A percentile compares a stretch with the other conserved stretches of the same genome.
phyloP scores from a whole-genome alignment of 2,113 vertebrate species.

The Andinoacara biseriatus region DNA sequence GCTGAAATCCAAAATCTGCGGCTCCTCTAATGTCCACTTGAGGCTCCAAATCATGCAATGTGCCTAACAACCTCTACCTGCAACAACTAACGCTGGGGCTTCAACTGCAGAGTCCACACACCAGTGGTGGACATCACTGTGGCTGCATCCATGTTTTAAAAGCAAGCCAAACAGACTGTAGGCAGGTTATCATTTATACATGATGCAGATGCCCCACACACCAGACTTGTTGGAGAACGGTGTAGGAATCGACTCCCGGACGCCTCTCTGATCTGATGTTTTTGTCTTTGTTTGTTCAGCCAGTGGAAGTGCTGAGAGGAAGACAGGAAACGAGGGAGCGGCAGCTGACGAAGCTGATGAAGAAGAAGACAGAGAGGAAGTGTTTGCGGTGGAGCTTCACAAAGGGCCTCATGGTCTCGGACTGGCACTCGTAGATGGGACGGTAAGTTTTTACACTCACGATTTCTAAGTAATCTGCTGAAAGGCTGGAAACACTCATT shows the following conservation, averaged over 20 bases:
- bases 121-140: not conserved
- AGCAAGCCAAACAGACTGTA: not conserved
- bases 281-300: conserved; percentile 32
- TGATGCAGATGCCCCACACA: not conserved
- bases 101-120: accelerated
- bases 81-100: not conserved
- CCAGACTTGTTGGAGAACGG: not conserved
- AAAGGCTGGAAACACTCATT: not conserved
- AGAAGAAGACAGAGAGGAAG: conserved; percentile 72
- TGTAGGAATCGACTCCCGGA: not conserved
- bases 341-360: not conserved
- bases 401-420: conserved; percentile 80
- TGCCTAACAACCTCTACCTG: not conserved
- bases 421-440: conserved; percentile 82
- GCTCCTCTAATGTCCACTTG: not conserved
- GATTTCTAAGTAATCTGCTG: not conserved
- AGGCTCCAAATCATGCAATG: not conserved
- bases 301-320: conserved; percentile 28
- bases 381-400: conserved; percentile 80
- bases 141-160: not conserved
- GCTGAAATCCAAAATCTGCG: not conserved
- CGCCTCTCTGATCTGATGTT: not conserved
- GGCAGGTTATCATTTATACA: not conserved
- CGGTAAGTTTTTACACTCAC: conserved; percentile 52
- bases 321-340: not conserved